Conservation (phyloP, 2,797 vertebrate genomes). For the Chelidonichthys spinosus region DNA sequence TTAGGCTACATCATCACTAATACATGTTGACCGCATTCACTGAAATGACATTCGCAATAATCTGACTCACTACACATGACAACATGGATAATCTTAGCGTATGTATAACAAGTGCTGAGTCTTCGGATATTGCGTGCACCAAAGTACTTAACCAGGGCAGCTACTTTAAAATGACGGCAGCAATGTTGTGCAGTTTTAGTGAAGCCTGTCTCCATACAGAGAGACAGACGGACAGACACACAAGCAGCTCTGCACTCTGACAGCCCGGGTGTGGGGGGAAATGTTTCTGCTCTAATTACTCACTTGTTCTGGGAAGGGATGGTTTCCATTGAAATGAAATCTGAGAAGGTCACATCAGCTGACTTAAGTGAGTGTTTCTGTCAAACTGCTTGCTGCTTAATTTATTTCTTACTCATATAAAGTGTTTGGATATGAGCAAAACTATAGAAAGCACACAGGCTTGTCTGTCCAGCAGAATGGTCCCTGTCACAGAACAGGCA, state of each 20-base stretch:
- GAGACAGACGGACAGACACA: conserved; percentile 26
- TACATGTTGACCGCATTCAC: conserved; percentile 29
- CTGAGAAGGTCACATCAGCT: conserved; percentile 78
- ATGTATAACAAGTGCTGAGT: conserved; percentile 25
- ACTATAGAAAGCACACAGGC: conserved; percentile 38
- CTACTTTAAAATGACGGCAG: conserved; percentile 14
- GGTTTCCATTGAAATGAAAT: conserved; percentile 67
- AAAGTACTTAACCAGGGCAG: conserved; percentile 6
- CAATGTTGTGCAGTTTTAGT: conserved; percentile 43
- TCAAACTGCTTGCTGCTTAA: conserved; percentile 4
- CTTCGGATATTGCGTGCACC: conserved; percentile 16
- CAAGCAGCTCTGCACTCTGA: conserved; percentile 56
- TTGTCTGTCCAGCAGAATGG: conserved; percentile 48
- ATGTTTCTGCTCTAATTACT: conserved; percentile 82
- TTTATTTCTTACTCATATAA: conserved; percentile 3
- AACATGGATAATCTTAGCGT: conserved; percentile 29
- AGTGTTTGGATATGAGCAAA: not conserved
- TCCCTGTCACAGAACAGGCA: conserved; percentile 54
- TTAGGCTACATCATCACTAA: conserved; percentile 25
- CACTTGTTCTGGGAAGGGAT: conserved; percentile 72
- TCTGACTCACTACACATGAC: conserved; percentile 43
- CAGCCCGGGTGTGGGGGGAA: conserved; percentile 60
- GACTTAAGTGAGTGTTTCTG: conserved; percentile 68
- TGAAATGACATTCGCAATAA: conserved; percentile 36
- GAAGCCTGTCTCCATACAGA: conserved; percentile 29